Evolutionary conservation across 2,797 vertebrate genomes (phyloP).

Genomic region (Epinephelus malabaricus): DNA sequence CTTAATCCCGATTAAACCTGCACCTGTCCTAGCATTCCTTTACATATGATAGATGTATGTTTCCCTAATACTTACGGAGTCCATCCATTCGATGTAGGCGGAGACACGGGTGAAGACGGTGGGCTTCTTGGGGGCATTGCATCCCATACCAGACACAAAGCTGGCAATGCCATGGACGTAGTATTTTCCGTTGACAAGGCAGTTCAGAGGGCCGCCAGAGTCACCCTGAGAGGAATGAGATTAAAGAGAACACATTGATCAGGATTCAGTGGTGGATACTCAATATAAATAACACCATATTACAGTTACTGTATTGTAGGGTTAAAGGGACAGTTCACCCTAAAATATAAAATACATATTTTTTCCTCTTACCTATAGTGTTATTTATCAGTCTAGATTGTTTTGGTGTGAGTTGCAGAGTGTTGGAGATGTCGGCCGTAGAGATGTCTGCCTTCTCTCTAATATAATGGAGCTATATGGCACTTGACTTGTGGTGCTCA

Average conservation of each 20-base stretch:
- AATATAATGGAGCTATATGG: no score
- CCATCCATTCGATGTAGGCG: slow-evolving; percentile 89
- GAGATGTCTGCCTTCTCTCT: no score
- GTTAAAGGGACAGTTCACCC: not conserved
- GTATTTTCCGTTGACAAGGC: slow-evolving; percentile 82
- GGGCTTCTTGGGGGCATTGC: slow-evolving; percentile 85
- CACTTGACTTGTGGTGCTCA: no score
- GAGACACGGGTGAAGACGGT: slow-evolving; percentile 93
- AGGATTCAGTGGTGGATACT: not conserved
- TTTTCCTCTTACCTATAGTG: no score
- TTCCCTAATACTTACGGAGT: slow-evolving; percentile 66
- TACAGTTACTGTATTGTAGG: not conserved
- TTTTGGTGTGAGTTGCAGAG: no score
- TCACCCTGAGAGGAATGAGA: slow-evolving; percentile 83
- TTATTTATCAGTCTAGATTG: no score
- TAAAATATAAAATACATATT: no score
- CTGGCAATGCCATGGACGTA: slow-evolving; percentile 89
- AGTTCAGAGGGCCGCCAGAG: slow-evolving; percentile 91
- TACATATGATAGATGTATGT: not conserved
- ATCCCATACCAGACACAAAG: slow-evolving; percentile 88
- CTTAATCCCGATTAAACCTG: not conserved
- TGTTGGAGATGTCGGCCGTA: no score
- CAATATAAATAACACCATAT: not conserved
- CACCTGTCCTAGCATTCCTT: not conserved
- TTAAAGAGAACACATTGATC: not conserved